Evolutionary conservation across 92 coral and sea anemone species (phyloP).

Genomic region (Actinernus sp.): DNA sequence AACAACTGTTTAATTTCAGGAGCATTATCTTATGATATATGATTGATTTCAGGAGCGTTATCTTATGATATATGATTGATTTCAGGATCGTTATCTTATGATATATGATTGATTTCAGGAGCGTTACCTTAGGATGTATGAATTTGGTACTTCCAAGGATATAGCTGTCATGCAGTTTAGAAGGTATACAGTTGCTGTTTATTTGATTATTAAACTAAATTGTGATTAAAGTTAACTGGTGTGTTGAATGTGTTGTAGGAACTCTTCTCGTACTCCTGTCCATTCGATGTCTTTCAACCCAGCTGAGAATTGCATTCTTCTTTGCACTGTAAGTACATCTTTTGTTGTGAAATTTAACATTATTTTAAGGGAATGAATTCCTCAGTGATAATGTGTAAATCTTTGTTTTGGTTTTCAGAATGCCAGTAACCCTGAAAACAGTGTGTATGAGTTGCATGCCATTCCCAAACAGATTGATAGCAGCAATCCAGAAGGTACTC

Average conservation of each 20-base stretch:
- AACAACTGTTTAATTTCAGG: no score
- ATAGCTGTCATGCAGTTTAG: slow-evolving; percentile 97
- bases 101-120: slow-evolving; percentile 75
- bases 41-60: slow-evolving; percentile 78
- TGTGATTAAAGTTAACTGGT: no score
- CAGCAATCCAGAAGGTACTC: slow-evolving; percentile 94
- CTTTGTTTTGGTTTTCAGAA: no score
- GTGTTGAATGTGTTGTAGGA: slow-evolving; percentile 41
- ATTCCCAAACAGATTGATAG: slow-evolving; percentile 96
- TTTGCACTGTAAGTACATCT: slow-evolving; percentile 78
- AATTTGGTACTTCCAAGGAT: slow-evolving; percentile 98
- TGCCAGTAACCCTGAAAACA: slow-evolving; percentile 92
- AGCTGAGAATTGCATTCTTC: slow-evolving; percentile 96
- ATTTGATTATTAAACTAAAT: no score
- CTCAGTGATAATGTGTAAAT: neutral
- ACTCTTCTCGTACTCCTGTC: slow-evolving; percentile 92
- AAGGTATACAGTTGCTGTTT: no score
- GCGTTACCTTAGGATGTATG: slow-evolving; percentile 93
- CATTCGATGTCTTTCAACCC: slow-evolving; percentile 94
- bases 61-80: slow-evolving; percentile 95
- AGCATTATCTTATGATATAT: no score
- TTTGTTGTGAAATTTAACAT: neutral
- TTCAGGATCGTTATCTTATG: no score
- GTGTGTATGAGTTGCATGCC: slow-evolving; percentile 99
- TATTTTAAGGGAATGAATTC: neutral